phyloP scores from a whole-genome alignment of 2,888 invertebrate species.

The Notocelia uddmanniana region DNA sequence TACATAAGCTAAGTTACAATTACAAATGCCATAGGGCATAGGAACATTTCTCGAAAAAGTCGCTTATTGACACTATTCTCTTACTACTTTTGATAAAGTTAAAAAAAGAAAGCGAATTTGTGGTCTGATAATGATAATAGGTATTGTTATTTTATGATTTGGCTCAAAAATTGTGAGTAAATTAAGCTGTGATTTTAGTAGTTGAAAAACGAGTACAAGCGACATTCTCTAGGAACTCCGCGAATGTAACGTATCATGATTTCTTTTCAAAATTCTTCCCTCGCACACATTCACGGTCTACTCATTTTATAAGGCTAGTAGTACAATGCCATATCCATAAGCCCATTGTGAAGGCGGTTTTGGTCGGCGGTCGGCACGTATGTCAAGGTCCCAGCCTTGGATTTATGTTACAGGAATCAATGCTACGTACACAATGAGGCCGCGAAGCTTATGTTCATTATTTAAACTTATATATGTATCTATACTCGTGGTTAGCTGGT shows the following conservation, averaged over 20 bases:
- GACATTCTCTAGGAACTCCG: too few species aligned
- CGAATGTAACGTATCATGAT: background rate
- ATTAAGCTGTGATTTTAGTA: too few species aligned
- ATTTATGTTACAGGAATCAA: constrained; percentile 64
- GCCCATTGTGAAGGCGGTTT: constrained; percentile 61
- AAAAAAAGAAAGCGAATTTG: too few species aligned
- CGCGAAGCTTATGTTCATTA: constrained; percentile 22
- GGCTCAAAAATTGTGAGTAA: too few species aligned
- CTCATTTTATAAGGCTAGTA: constrained; percentile 8
- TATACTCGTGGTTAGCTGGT: background rate
- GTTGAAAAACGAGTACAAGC: too few species aligned
- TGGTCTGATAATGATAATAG: too few species aligned
- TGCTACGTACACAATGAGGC: constrained; percentile 53
- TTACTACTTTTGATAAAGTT: too few species aligned
- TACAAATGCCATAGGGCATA: too few species aligned
- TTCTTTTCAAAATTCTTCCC: background rate
- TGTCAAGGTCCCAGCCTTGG: constrained; percentile 71
- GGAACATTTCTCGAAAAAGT: too few species aligned
- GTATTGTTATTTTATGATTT: too few species aligned
- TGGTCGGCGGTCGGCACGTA: constrained; percentile 58
- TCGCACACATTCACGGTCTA: background rate
- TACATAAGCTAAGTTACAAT: too few species aligned
- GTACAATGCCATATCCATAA: constrained; percentile 31
- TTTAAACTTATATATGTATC: constrained; percentile 10
- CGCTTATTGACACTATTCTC: too few species aligned